Base-by-base conservation (phyloP, 1,140 invertebrate species). In the Pollicipes pollicipes region DNA sequence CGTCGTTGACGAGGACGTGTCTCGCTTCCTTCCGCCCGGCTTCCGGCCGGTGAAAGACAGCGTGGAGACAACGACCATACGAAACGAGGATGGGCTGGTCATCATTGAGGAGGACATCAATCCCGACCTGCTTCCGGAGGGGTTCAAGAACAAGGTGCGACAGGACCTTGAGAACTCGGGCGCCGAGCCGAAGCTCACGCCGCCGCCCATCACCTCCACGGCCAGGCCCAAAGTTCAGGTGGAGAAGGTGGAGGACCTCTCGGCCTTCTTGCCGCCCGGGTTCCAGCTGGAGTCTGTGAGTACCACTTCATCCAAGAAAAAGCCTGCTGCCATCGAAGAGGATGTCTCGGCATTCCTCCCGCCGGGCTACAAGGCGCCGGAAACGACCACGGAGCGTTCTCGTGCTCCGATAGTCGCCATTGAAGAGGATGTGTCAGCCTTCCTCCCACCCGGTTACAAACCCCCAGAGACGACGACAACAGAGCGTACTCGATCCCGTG, bases 371-470 rank as follows among this genome's bases (percentile, higher is more conserved):
- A 84, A 84, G 75, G 78, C 74, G 73, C 80, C 73, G 74, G 74
- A 76, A 83, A 27, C 29, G 64, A 24, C 4, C 66, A 21, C 69
- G 68, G 32, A 73, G 69, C 69, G 67, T 32, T 24, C 70, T 58
- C 31, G 37, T 26, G 3, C 70, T 69, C 66, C 70, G 0, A 27
- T 31, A 3, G 58, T 35, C 58, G 45, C 70, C 30, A 58, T 64
- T 26, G 10, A 69, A 30, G 81, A 81, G 72, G 83, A 86, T 74
- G 78, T 85, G 16, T 79, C 82, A 2, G 81, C 80, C 13, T 78
- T 87, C 17, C 75, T 87, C 58, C 85, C 86, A 37, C 83, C 85
- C 27, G 85, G 83, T n/a, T 87, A 81, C 76, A 85, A 85, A 72
- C 66, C 66, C 35, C 16, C n/a, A 16, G 73, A 72, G 31, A 68